Percentiles rank a stretch among this genome's conserved stretches.
These are phyloP conservation scores for Nannoperca obscura DNA, from an alignment of 2,797 vertebrate genomes.

Conservation along the genomic window DNA sequence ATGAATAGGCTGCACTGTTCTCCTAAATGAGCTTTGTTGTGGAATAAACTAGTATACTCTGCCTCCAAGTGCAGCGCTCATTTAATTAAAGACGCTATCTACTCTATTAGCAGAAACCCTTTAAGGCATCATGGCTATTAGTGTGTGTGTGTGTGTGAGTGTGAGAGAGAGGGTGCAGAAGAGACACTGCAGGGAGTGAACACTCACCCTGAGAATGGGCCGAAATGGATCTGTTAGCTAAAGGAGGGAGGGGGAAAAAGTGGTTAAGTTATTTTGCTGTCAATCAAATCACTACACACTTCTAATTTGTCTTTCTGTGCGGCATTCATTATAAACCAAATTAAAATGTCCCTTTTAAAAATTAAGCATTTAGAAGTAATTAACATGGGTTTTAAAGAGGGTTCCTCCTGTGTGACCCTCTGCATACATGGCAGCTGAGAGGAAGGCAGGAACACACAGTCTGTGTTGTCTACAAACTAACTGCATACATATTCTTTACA, in stretches of 20 bases:
- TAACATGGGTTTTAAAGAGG: slow-evolving; percentile 51
- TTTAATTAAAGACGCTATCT: slow-evolving; percentile 67
- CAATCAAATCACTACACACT: slow-evolving; percentile 87
- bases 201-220: slow-evolving; percentile 95
- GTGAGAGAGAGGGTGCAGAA: slow-evolving; percentile 56
- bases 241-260: slow-evolving; percentile 46
- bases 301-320: slow-evolving; percentile 88
- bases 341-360: slow-evolving; percentile 91
- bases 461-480: background rate
- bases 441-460: background rate
- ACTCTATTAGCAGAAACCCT: slow-evolving; percentile 58
- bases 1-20: background rate
- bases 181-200: slow-evolving; percentile 63
- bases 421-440: background rate
- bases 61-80: slow-evolving; percentile 37
- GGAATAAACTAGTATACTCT: slow-evolving; percentile 8
- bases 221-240: slow-evolving; percentile 98
- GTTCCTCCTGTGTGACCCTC: slow-evolving; percentile 1
- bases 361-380: slow-evolving; percentile 87
- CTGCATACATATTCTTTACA: background rate
- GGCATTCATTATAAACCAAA: slow-evolving; percentile 87
- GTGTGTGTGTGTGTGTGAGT: slow-evolving; percentile 62
- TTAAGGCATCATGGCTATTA: slow-evolving; percentile 50
- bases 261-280: slow-evolving; percentile 86
- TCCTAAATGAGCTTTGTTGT: slow-evolving; percentile 18